phyloP scores from a whole-genome alignment of 2,888 invertebrate genomes.

The Dynastes tityus region DNA sequence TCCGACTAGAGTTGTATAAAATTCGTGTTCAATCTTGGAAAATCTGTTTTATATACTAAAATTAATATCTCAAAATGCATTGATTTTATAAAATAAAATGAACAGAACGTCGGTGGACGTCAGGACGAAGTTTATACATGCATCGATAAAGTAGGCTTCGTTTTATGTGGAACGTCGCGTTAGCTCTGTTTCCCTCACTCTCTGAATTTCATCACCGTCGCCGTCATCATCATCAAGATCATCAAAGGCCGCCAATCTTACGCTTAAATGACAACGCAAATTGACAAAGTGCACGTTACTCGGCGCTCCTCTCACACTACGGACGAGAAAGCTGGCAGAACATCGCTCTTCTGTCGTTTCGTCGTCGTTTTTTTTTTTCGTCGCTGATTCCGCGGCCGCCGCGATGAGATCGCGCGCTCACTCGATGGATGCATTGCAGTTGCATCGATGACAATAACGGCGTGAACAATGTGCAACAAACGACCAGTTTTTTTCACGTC shows the following conservation, averaged over 20 bases:
- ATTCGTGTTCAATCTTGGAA: too few relatives aligned
- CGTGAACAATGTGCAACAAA: conserved; percentile 13
- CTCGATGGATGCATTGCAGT: conserved; percentile 15
- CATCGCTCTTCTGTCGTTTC: neutral
- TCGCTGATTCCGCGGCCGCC: conserved; percentile 15
- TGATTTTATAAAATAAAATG: too few relatives aligned
- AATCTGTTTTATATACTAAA: too few relatives aligned
- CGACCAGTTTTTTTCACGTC: neutral
- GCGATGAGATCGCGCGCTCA: conserved; percentile 13
- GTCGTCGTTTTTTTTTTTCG: neutral
- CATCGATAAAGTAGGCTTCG: too few relatives aligned
- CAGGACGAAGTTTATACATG: neutral
- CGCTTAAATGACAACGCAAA: conserved; percentile 58
- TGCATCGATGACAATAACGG: conserved; percentile 43
- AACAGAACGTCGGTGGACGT: too few relatives aligned
- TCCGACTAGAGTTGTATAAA: too few relatives aligned
- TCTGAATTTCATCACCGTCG: conserved; percentile 39
- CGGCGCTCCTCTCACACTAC: neutral
- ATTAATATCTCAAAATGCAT: too few relatives aligned
- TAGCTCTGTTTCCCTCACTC: neutral
- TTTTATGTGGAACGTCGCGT: too few relatives aligned
- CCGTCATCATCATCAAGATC: conserved; percentile 38
- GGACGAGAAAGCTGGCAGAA: neutral
- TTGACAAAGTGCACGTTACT: conserved; percentile 53
- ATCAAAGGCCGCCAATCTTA: conserved; percentile 58